Evolutionary conservation across 2,113 vertebrate genomes (phyloP).

Genomic region (Bubo blakistoni): DNA sequence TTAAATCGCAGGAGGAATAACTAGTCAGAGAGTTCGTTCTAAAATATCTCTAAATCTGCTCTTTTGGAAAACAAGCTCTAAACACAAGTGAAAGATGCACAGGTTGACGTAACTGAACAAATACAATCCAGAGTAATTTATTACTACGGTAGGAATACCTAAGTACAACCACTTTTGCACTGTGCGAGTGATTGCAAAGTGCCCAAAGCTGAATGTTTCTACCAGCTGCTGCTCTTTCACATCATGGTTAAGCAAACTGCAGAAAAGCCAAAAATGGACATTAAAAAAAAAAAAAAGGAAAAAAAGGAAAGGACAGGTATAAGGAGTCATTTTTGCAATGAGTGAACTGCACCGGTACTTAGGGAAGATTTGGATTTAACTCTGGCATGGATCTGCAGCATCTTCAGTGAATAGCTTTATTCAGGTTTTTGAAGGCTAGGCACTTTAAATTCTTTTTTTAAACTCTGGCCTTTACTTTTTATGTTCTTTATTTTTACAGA

Average conservation of each 20-base stretch:
- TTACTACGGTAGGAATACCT: background rate
- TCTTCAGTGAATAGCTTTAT: background rate
- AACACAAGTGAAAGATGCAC: background rate
- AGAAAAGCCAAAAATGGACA: background rate
- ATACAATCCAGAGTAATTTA: background rate
- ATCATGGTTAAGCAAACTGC: background rate
- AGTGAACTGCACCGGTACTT: background rate
- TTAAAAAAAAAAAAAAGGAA: background rate
- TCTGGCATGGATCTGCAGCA: background rate
- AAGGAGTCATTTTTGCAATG: background rate
- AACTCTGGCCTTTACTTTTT: background rate
- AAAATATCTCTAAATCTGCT: background rate
- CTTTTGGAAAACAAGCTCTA: background rate
- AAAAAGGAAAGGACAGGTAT: background rate
- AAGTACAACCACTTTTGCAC: background rate
- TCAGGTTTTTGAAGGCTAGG: background rate
- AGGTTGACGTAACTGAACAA: background rate
- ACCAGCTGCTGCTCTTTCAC: background rate
- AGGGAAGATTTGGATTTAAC: background rate
- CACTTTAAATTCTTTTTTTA: background rate
- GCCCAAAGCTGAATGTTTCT: background rate
- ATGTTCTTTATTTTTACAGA: background rate
- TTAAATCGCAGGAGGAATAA: background rate
- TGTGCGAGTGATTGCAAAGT: background rate
- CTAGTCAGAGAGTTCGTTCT: background rate